phyloP scores from a whole-genome alignment of 2,797 vertebrate species.

The Argentina silus region DNA sequence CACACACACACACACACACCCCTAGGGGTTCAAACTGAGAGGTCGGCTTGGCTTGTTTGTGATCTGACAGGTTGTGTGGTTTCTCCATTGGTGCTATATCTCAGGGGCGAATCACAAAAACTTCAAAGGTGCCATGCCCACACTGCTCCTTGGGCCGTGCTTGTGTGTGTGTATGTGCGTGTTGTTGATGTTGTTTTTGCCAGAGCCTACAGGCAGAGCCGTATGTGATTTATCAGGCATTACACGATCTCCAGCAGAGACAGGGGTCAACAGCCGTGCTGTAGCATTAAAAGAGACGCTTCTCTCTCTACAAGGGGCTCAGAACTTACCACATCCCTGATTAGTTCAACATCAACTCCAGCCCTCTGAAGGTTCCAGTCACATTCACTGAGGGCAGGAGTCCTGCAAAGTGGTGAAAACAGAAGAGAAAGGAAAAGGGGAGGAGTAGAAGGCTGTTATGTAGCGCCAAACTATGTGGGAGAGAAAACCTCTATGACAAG shows the following conservation, averaged over 20 bases:
- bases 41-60: conserved; percentile 34
- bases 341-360: conserved; percentile 1
- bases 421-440: neutral
- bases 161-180: neutral
- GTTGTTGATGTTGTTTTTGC: neutral
- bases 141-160: neutral
- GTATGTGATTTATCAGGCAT: neutral
- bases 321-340: neutral
- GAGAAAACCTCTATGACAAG: neutral
- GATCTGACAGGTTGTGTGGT: neutral
- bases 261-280: neutral
- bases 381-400: neutral
- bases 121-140: conserved; percentile 43
- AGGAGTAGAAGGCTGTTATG: neutral
- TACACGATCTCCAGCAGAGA: neutral
- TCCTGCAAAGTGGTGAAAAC: neutral
- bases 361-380: conserved; percentile 1
- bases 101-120: conserved; percentile 28
- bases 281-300: neutral
- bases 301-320: neutral
- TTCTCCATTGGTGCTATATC: conserved; percentile 6
- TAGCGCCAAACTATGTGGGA: neutral
- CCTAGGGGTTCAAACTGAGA: conserved; percentile 25
- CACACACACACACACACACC: neutral
- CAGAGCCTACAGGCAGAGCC: neutral